Conservation (phyloP, 2,888 invertebrate genomes). For the Lasiommata megera region DNA sequence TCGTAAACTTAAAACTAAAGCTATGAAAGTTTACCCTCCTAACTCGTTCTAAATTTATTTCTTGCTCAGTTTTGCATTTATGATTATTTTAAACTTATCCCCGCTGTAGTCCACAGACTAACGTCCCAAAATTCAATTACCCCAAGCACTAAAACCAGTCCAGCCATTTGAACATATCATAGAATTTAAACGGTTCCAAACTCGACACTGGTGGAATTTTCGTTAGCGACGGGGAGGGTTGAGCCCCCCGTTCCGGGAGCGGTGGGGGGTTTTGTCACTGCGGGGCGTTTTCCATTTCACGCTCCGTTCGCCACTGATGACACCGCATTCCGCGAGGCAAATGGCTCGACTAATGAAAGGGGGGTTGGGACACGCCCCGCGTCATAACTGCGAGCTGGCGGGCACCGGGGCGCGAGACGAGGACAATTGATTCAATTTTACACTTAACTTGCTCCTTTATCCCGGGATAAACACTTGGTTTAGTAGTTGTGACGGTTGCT, state of each 20-base stretch:
- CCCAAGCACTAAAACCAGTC: slow-evolving; percentile 30
- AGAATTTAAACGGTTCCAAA: slow-evolving; percentile 20
- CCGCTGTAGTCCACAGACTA: not conserved
- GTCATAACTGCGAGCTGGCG: slow-evolving; percentile 67
- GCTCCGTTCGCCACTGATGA: slow-evolving; percentile 77
- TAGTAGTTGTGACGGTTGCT: not conserved
- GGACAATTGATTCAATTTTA: slow-evolving; percentile 65
- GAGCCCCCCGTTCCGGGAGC: slow-evolving; percentile 32
- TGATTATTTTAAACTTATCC: not conserved
- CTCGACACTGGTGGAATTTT: slow-evolving; percentile 51
- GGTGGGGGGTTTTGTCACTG: slow-evolving; percentile 57
- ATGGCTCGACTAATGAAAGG: slow-evolving; percentile 78
- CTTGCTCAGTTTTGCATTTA: too few species aligned
- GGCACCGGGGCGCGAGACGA: slow-evolving; percentile 45
- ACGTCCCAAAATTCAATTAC: slow-evolving; percentile 12
- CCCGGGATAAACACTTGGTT: not conserved
- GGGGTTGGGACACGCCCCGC: slow-evolving; percentile 70
- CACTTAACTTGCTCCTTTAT: slow-evolving; percentile 19
- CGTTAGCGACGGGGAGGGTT: slow-evolving; percentile 58
- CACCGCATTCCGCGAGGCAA: slow-evolving; percentile 76
- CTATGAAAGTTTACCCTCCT: too few species aligned
- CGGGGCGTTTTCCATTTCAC: slow-evolving; percentile 81
- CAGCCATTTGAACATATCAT: slow-evolving; percentile 50
- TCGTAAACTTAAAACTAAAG: too few species aligned
- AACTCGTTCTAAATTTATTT: too few species aligned